Percentiles rank a stretch among this genome's conserved stretches.
Conservation (phyloP, 2,113 vertebrate species). For the Trachemys scripta region DNA sequence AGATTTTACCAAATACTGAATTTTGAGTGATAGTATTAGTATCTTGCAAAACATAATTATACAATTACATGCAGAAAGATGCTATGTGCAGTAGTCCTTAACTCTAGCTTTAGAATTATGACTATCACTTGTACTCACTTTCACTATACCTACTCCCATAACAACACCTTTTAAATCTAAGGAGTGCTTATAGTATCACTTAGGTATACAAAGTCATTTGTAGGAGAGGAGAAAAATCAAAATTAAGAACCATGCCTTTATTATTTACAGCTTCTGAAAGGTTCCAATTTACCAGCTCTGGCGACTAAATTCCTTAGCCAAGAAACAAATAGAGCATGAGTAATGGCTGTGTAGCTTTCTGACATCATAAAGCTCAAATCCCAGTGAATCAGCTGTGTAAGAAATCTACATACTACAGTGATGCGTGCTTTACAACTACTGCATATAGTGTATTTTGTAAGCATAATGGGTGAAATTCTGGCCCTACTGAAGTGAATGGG, state of each 20-base stretch:
- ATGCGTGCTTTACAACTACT: constrained; percentile 1
- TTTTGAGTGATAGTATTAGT: neutral
- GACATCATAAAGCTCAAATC: constrained; percentile 9
- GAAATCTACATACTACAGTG: constrained; percentile 6
- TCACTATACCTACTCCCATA: neutral
- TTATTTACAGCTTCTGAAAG: neutral
- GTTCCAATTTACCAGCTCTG: accelerated
- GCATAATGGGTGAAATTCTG: neutral
- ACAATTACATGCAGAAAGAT: neutral
- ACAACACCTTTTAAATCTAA: neutral
- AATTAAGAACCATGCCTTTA: neutral
- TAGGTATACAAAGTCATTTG: neutral
- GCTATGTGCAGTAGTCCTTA: neutral
- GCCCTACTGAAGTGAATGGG: neutral
- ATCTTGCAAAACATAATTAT: neutral
- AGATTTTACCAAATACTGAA: neutral
- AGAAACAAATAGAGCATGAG: neutral
- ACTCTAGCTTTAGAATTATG: neutral
- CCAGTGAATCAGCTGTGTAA: neutral
- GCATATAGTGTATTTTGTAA: constrained; percentile 18
- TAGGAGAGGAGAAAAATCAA: neutral
- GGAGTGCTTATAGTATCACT: neutral
- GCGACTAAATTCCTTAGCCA: neutral
- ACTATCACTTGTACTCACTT: neutral
- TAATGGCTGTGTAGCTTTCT: neutral